Percentiles rank a stretch among this genome's conserved stretches.
Conservation (phyloP, 1,140 invertebrate species). For the Steinernema feltiae region DNA sequence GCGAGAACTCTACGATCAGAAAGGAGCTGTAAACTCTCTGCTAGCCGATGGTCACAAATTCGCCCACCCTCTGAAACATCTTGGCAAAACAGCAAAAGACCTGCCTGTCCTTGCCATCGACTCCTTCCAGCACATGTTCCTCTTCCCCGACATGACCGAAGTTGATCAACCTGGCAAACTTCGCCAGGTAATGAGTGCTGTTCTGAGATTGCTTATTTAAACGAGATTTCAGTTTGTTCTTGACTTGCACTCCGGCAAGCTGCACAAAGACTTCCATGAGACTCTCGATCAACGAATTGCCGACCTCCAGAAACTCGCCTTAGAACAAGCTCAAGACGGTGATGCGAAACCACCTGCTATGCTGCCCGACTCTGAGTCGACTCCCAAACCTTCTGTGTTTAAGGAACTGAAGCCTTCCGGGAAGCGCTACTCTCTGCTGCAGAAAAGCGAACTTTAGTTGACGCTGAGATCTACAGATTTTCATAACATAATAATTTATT, state of each 20-base stretch:
- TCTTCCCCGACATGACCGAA: conserved; percentile 69
- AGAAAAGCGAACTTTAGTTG: conserved; percentile 50
- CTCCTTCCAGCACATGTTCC: conserved; percentile 97
- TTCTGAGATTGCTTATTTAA: background rate
- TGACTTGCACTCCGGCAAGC: conserved; percentile 55
- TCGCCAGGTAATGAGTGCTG: conserved; percentile 36
- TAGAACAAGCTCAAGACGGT: conserved; percentile 41
- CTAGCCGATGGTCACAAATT: conserved; percentile 89
- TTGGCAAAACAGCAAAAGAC: conserved; percentile 82
- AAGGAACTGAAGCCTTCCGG: conserved; percentile 57
- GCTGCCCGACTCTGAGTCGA: conserved; percentile 44
- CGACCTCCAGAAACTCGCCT: conserved; percentile 44
- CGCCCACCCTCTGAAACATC: conserved; percentile 92
- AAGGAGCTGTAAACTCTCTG: conserved; percentile 86
- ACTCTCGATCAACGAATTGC: conserved; percentile 56
- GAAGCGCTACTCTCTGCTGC: conserved; percentile 53
- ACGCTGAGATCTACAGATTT: background rate
- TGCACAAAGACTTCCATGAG: conserved; percentile 56
- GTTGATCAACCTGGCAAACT: conserved; percentile 49
- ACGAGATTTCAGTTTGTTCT: conserved; percentile 47
- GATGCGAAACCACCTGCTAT: conserved; percentile 33
- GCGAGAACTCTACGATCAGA: conserved; percentile 51
- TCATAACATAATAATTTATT: background rate
- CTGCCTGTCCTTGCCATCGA: conserved; percentile 95
- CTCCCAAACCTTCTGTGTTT: conserved; percentile 55